Base-by-base conservation (phyloP, 2,797 vertebrate species). In the Notolabrus celidotus region DNA sequence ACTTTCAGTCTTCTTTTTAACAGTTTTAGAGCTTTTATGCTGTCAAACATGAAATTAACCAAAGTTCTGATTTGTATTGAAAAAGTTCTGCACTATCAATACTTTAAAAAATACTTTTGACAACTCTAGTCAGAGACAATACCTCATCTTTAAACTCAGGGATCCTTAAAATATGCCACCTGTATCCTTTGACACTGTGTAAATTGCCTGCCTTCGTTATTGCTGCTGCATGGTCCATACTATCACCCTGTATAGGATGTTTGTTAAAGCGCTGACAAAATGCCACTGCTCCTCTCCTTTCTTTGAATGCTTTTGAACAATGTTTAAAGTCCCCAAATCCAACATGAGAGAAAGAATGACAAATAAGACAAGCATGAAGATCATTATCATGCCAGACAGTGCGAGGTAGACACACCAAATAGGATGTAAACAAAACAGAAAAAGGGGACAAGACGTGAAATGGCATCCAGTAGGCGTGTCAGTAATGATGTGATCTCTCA, bases 401-500 rank as follows among this genome's bases (percentile, higher is more conserved):
- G 67, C 80, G 72, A 66, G 73, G 75, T 25, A 81, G 77, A 80
- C 53, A 79, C 52, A 82, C 69, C 52, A 86, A 87, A 87, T 73
- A 89, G 71, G 75, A 85, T 84, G 85, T 86, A 90, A 93, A 90
- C 87, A 90, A 89, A 90, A 86, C 59, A 79, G 68, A 87, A 46
- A 86, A 74, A 79, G 67, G 81, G 84, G 77, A 83, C 75, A 72
- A 69, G 82, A 85, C 73, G 47, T 84, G 81, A 83, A 88, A 86
- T 80, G 77, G 80, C 83, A 89, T 87, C 79, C 86, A 70, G 88
- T 86, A 88, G 89, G 86, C 80, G 88, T 88, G 88, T 87, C 85
- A 85, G 81, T 90, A 90, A 92, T 90, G 89, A 92, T 91, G 82
- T 80, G 86, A 88, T 89, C 86, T 89, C 87, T 87, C 80, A 88